Percentiles rank a stretch among this genome's conserved stretches.
phyloP scores from a whole-genome alignment of 2,797 vertebrate species.

The Eulemur albifrons region DNA sequence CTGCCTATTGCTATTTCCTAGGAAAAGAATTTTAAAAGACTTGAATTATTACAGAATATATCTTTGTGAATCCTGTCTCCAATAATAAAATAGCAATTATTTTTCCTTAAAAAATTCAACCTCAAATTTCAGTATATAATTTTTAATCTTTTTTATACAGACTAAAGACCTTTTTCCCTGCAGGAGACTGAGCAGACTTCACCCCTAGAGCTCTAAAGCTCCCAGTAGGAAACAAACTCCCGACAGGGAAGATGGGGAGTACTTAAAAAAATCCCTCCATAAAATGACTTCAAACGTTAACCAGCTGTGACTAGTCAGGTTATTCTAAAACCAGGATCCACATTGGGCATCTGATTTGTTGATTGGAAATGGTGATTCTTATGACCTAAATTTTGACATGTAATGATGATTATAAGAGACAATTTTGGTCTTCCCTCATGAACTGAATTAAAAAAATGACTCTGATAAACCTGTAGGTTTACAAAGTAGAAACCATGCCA shows the following conservation, averaged over 20 bases:
- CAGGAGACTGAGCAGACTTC: not conserved
- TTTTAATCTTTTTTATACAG: not conserved
- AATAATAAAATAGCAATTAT: not conserved
- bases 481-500: not conserved
- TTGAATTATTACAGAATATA: constrained; percentile 1
- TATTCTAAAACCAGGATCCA: not conserved
- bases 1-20: constrained; percentile 31
- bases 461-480: not conserved
- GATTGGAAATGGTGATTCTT: not conserved
- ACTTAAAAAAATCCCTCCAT: not conserved
- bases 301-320: not conserved
- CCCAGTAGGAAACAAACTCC: not conserved
- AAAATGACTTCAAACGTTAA: not conserved
- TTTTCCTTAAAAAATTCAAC: constrained; percentile 12
- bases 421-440: not conserved
- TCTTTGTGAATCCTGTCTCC: not conserved
- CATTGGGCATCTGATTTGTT: not conserved
- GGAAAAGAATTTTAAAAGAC: constrained; percentile 33
- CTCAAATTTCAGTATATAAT: not conserved
- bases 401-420: not conserved
- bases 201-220: not conserved
- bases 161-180: not conserved
- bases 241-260: not conserved
- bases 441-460: not conserved
- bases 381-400: not conserved